A percentile compares a stretch with the other conserved stretches of the same genome.
Conservation (phyloP, 2,797 vertebrate species). For the Mormyrops boulengeri region DNA sequence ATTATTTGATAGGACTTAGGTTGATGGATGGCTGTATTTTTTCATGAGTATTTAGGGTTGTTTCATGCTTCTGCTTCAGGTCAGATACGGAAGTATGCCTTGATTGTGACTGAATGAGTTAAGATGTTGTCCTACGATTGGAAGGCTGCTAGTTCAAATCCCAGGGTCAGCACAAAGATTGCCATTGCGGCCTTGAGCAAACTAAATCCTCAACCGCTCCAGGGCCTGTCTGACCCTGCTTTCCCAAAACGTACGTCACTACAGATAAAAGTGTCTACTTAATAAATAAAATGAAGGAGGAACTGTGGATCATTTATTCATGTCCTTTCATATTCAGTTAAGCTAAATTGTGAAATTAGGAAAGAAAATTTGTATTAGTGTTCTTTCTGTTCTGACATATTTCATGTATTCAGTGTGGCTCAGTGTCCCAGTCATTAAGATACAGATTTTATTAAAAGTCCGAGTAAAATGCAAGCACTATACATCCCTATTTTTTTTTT, state of each 20-base stretch:
- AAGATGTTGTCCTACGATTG: not conserved
- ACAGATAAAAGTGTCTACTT: not conserved
- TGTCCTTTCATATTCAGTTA: not conserved
- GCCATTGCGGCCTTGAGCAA: not conserved
- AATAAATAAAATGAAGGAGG: not conserved
- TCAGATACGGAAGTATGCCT: not conserved
- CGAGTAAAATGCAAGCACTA: not conserved
- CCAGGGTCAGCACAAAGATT: not conserved
- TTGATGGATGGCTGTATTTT: not conserved
- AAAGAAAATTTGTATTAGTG: not conserved
- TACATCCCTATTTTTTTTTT: not conserved
- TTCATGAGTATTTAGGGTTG: not conserved
- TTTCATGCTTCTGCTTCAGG: not conserved
- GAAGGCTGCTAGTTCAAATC: not conserved
- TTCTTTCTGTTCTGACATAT: not conserved
- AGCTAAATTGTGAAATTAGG: not conserved
- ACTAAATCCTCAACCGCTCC: not conserved
- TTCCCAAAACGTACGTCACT: not conserved
- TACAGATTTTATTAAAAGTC: not conserved
- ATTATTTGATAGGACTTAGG: not conserved
- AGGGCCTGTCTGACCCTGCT: not conserved
- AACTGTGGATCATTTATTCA: not conserved
- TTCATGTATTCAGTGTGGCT: not conserved
- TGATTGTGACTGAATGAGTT: not conserved
- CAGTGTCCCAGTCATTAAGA: not conserved